Percentiles rank a stretch among this genome's conserved stretches.
Evolutionary conservation across 2,113 vertebrate species (phyloP).

Genomic region (Cairina moschata): DNA sequence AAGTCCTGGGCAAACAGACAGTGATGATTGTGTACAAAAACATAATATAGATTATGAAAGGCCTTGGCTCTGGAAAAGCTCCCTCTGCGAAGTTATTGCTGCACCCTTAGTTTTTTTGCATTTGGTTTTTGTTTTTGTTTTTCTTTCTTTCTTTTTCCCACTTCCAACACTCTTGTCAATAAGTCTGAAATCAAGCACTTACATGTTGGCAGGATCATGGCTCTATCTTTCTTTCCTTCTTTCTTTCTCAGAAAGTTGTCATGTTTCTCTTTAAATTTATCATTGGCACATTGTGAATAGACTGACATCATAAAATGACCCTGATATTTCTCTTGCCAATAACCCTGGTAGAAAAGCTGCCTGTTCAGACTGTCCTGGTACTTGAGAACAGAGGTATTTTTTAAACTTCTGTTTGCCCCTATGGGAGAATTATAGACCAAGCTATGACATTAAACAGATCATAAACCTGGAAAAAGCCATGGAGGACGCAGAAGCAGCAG

Average conservation of each 20-base stretch:
- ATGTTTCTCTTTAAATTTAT: neutral
- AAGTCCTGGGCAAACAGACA: neutral
- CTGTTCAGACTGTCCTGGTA: rapidly evolving
- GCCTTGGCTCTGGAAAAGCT: neutral
- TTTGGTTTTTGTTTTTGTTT: too few relatives aligned
- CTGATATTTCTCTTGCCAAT: neutral
- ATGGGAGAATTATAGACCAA: neutral
- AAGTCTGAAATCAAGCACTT: neutral
- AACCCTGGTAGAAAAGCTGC: rapidly evolving
- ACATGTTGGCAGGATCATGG: neutral
- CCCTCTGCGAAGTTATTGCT: neutral
- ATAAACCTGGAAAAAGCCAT: neutral
- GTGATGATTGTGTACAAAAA: neutral
- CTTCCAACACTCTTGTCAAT: neutral
- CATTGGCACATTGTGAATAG: neutral
- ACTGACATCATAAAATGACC: neutral
- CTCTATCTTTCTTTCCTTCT: neutral
- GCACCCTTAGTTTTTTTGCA: neutral
- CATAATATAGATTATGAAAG: neutral
- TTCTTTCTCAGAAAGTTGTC: neutral
- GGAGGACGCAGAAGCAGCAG: neutral
- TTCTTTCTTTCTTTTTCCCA: neutral
- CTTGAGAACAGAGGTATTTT: neutral
- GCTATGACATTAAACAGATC: neutral
- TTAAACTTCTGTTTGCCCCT: neutral